Conservation (phyloP, 2,888 invertebrate genomes). For the Watsonalla binaria region DNA sequence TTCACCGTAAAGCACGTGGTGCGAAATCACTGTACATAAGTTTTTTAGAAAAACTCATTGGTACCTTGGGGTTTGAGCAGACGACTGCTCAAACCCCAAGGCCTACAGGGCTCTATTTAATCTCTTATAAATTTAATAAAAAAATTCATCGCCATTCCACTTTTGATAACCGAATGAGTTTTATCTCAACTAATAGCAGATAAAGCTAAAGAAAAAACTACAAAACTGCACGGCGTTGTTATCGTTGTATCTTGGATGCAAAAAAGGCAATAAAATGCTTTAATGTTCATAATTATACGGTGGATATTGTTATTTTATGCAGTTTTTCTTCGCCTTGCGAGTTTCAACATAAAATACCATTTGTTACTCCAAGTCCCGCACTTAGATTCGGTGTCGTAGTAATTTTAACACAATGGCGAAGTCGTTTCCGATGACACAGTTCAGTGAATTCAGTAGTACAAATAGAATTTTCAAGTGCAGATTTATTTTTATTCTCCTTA, state of each 20-base stretch:
- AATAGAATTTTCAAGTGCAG: background rate
- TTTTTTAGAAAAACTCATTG: too few species aligned
- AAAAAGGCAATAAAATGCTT: background rate
- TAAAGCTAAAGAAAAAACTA: too few species aligned
- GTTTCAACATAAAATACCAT: constrained; percentile 1
- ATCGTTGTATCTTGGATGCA: background rate
- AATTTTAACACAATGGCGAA: constrained; percentile 24
- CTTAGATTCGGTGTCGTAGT: constrained; percentile 18
- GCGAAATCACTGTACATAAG: too few species aligned
- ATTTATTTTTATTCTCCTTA: background rate
- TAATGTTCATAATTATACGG: constrained; percentile 3
- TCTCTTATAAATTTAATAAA: too few species aligned
- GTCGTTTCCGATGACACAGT: constrained; percentile 17
- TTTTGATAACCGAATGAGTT: too few species aligned
- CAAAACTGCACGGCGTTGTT: background rate
- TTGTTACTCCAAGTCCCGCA: constrained; percentile 2
- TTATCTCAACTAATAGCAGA: too few species aligned
- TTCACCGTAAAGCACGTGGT: too few species aligned
- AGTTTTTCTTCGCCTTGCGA: background rate
- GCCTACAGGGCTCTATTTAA: too few species aligned
- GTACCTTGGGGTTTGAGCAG: too few species aligned
- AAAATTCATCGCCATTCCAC: too few species aligned
- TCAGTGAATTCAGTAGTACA: background rate
- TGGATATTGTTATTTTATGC: constrained; percentile 5
- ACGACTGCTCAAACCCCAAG: too few species aligned